Evolutionary conservation across 2,797 vertebrate genomes (phyloP).

Genomic region (Glossophaga mutica): DNA sequence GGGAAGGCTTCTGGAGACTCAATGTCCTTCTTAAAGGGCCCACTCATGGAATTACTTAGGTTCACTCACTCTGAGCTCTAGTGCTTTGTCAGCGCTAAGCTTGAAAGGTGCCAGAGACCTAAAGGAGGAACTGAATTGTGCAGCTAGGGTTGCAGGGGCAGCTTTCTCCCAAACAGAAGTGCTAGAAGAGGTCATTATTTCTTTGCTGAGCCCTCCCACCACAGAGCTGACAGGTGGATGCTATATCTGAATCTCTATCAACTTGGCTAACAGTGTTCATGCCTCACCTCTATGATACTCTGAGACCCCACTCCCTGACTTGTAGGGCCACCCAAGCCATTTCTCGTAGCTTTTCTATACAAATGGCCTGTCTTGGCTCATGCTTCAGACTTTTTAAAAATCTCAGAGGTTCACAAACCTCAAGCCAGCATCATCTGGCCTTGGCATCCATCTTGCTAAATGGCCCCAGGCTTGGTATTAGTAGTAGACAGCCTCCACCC

Average conservation of each 20-base stretch:
- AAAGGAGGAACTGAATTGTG: not conserved
- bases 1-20: not conserved
- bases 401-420: not conserved
- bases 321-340: not conserved
- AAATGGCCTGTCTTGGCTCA: not conserved
- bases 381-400: not conserved
- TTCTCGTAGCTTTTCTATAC: not conserved
- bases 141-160: not conserved
- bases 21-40: not conserved
- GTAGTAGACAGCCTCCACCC: not conserved
- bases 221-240: not conserved
- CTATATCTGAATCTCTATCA: not conserved
- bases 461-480: not conserved
- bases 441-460: not conserved
- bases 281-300: not conserved
- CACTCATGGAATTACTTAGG: not conserved
- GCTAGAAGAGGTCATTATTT: not conserved
- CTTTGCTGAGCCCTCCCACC: not conserved
- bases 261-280: too few species aligned
- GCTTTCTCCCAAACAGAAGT: not conserved
- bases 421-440: not conserved
- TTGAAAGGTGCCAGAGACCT: not conserved
- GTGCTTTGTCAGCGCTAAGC: not conserved
- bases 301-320: not conserved
- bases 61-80: not conserved